Evolutionary conservation across 2,797 vertebrate species (phyloP).

Genomic region (Acipenser transmontanus): DNA sequence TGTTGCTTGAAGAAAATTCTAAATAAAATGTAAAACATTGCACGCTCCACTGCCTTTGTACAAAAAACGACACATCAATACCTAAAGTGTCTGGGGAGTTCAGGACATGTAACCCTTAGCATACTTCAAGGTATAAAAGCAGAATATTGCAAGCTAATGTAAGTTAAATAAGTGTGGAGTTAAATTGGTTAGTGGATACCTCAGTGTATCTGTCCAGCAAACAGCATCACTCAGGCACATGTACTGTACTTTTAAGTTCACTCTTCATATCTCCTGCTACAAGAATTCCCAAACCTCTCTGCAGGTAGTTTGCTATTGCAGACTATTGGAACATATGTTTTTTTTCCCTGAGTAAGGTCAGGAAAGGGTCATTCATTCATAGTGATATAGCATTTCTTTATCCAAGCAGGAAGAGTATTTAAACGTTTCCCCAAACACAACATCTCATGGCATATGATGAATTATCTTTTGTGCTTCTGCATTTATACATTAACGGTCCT

Average conservation of each 20-base stretch:
- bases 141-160: neutral
- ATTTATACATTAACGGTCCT: conserved; percentile 33
- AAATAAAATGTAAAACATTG: too few species aligned
- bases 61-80: too few species aligned
- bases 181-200: conserved; percentile 16
- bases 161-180: conserved; percentile 19
- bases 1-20: too few species aligned
- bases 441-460: conserved; percentile 51
- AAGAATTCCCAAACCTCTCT: conserved; percentile 78
- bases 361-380: conserved; percentile 67
- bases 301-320: conserved; percentile 74
- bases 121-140: too few species aligned
- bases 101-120: too few species aligned
- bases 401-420: conserved; percentile 57
- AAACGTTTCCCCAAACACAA: conserved; percentile 48
- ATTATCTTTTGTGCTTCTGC: conserved; percentile 51
- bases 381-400: conserved; percentile 59
- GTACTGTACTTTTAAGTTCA: conserved; percentile 43
- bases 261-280: conserved; percentile 61
- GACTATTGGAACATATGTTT: conserved; percentile 85
- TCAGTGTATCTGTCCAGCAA: conserved; percentile 14
- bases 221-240: conserved; percentile 36
- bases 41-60: too few species aligned
- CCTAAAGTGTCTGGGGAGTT: too few species aligned
- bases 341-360: conserved; percentile 73